Conservation (phyloP, 2,888 invertebrate genomes). For the Rotaria magnacalcarata region DNA sequence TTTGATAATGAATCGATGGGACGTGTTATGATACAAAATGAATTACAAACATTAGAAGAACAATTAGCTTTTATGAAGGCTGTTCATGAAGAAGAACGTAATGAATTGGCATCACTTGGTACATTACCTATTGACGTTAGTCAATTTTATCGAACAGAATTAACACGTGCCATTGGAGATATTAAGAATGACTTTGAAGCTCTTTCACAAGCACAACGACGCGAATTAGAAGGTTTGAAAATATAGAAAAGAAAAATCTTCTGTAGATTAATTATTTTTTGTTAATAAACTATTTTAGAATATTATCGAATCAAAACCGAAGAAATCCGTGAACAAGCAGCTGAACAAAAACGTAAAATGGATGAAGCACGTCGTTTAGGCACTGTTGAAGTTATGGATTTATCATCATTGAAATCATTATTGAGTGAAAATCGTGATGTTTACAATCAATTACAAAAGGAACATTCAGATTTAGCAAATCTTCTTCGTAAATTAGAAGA, state of each 20-base stretch:
- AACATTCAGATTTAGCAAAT: slow-evolving; percentile 39
- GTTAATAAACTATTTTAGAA: background rate
- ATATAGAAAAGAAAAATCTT: no score
- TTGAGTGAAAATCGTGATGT: slow-evolving; percentile 38
- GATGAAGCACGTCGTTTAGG: slow-evolving; percentile 34
- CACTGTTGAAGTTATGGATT: slow-evolving; percentile 2
- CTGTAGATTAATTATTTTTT: background rate
- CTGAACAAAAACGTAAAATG: slow-evolving; percentile 41
- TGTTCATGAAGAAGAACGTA: slow-evolving; percentile 45
- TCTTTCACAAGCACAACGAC: slow-evolving; percentile 42
- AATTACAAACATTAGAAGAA: slow-evolving; percentile 46
- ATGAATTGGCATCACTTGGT: slow-evolving; percentile 41
- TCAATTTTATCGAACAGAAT: slow-evolving; percentile 45
- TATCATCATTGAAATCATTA: slow-evolving; percentile 37
- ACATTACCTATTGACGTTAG: slow-evolving; percentile 43
- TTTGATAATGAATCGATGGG: slow-evolving; percentile 44
- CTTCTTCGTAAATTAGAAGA: slow-evolving; percentile 43
- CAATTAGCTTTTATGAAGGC: slow-evolving; percentile 45
- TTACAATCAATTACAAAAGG: slow-evolving; percentile 36
- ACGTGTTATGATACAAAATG: slow-evolving; percentile 45
- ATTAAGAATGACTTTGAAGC: slow-evolving; percentile 44
- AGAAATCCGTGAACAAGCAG: slow-evolving; percentile 44
- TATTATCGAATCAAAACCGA: slow-evolving; percentile 45
- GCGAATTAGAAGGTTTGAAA: slow-evolving; percentile 37
- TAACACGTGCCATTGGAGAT: slow-evolving; percentile 42